phyloP scores from a whole-genome alignment of 2,888 invertebrate genomes.

The Patella caerulea region DNA sequence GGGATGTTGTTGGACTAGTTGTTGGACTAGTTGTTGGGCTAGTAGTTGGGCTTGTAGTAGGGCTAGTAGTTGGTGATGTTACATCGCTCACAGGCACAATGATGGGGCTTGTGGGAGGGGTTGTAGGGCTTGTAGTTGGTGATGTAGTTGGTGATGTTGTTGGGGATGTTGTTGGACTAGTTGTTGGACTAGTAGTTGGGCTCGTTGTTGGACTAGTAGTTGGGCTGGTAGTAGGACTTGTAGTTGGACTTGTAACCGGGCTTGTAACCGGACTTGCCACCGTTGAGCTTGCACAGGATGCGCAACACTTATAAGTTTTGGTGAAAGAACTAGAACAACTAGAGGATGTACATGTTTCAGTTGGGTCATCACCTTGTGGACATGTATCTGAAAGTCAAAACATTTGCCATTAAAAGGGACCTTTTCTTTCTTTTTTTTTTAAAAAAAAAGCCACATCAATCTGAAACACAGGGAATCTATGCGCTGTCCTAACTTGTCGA shows the following conservation, averaged over 20 bases:
- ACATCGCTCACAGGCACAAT: too few species aligned
- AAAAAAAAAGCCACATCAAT: too few species aligned
- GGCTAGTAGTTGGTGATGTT: not conserved
- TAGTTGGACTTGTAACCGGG: not conserved
- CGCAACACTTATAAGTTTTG: not conserved
- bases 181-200: not conserved
- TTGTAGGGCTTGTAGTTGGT: too few species aligned
- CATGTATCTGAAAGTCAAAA: not conserved
- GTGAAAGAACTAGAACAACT: not conserved
- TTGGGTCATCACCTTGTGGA: not conserved
- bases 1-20: not conserved
- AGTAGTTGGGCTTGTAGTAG: not conserved
- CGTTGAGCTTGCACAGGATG: not conserved
- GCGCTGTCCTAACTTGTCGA: too few species aligned
- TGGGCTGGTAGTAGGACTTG: not conserved
- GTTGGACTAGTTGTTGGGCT: not conserved
- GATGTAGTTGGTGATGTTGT: too few species aligned
- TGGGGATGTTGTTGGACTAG: too few species aligned
- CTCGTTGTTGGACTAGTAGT: not conserved
- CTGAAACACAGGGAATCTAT: too few species aligned
- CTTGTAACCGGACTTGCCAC: not conserved
- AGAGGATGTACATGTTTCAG: not conserved
- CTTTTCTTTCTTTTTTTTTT: too few species aligned
- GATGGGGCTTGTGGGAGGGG: too few species aligned
- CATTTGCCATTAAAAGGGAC: too few species aligned